A percentile compares a stretch with the other conserved stretches of the same genome.
Evolutionary conservation across 2,888 invertebrate genomes (phyloP).

Genomic region (Zelleria hepariella): DNA sequence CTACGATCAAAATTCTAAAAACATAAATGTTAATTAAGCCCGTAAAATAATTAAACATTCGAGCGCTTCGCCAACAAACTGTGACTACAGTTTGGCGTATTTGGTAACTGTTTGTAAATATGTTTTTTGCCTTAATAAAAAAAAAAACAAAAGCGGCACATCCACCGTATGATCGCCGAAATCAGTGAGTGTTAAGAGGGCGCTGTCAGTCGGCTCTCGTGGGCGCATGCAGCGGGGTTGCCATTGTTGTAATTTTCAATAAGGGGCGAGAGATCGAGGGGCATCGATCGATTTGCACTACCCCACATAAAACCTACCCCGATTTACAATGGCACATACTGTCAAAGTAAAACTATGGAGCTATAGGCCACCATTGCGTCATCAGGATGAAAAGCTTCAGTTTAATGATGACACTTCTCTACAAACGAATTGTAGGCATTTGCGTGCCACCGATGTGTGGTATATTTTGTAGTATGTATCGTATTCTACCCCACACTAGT

Average conservation of each 20-base stretch:
- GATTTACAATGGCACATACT: neutral
- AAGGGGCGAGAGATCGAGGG: slow-evolving; percentile 69
- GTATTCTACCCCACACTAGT: neutral
- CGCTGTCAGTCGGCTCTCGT: slow-evolving; percentile 37
- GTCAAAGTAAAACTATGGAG: neutral
- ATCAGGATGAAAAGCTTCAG: no score
- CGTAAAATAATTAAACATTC: no score
- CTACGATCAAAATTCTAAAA: neutral
- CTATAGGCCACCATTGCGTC: neutral
- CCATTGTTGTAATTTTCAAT: slow-evolving; percentile 73
- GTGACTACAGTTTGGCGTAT: no score
- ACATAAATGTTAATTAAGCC: no score
- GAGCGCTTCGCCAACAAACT: no score
- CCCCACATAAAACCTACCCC: neutral
- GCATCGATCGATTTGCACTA: slow-evolving; percentile 51
- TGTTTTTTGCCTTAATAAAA: no score
- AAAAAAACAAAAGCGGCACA: slow-evolving; percentile 21
- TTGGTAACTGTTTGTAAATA: no score
- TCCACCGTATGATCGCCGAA: slow-evolving; percentile 55
- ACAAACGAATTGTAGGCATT: no score
- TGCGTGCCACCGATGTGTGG: no score
- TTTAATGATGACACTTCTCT: no score
- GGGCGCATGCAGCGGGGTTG: slow-evolving; percentile 22
- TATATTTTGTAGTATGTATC: no score
- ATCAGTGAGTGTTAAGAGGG: slow-evolving; percentile 72